phyloP scores from a whole-genome alignment of 2,113 vertebrate genomes.

The Chaetodon auriga region DNA sequence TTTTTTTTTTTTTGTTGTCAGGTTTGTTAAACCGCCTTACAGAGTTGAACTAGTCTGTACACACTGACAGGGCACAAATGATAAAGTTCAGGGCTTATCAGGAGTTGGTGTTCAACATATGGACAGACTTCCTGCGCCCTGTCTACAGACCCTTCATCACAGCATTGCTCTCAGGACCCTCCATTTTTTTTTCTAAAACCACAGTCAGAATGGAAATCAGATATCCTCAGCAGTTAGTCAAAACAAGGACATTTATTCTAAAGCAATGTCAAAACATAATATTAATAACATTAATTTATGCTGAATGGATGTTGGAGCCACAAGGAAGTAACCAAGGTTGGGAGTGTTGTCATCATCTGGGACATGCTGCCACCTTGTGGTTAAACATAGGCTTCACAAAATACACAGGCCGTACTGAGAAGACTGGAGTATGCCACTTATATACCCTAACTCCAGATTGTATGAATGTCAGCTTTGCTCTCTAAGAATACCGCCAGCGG shows the following conservation, averaged over 20 bases:
- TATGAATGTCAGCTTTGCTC: no score
- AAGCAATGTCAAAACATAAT: not conserved
- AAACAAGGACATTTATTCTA: not conserved
- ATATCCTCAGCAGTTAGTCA: not conserved
- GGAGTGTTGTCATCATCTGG: constrained; percentile 7
- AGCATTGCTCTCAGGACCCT: not conserved
- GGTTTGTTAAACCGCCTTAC: constrained; percentile 19
- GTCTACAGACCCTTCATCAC: constrained; percentile 26
- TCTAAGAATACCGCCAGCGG: no score
- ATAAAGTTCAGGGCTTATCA: constrained; percentile 34
- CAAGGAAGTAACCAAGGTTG: not conserved
- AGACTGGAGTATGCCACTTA: not conserved
- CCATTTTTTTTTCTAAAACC: not conserved
- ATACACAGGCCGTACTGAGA: not conserved
- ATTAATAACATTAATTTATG: not conserved
- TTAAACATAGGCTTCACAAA: not conserved
- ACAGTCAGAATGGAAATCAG: not conserved
- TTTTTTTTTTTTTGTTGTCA: no score
- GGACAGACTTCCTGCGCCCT: constrained; percentile 30
- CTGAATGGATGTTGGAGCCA: not conserved
- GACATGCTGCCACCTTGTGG: constrained; percentile 70
- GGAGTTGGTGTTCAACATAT: constrained; percentile 14
- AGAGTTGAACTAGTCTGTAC: not conserved
- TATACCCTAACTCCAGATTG: no score
- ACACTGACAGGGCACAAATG: not conserved